phyloP scores from a whole-genome alignment of 2,113 vertebrate species.

The Camelus dromedarius region DNA sequence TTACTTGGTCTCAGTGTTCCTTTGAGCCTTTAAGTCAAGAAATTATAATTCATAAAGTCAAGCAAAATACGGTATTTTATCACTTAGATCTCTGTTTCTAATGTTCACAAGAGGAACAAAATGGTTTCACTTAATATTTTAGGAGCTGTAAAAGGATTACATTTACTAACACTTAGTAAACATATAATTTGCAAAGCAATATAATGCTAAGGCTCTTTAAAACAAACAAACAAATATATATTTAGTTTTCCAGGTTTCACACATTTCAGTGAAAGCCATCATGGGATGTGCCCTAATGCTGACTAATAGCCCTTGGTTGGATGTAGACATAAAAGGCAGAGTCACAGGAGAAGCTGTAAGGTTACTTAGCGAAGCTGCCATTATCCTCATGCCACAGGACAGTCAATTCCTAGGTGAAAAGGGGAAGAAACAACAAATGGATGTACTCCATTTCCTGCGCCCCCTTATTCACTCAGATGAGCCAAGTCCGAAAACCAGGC shows the following conservation, averaged over 20 bases:
- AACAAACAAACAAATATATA: not conserved
- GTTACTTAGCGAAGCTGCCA: slow-evolving; percentile 81
- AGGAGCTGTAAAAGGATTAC: slow-evolving; percentile 75
- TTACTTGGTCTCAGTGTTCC: slow-evolving; percentile 35
- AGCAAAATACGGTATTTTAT: slow-evolving; percentile 14
- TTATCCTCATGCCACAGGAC: slow-evolving; percentile 54
- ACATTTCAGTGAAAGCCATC: slow-evolving; percentile 82
- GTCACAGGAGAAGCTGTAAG: slow-evolving; percentile 83
- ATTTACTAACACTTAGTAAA: slow-evolving; percentile 80
- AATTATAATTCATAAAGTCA: slow-evolving; percentile 48
- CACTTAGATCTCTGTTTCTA: slow-evolving; percentile 67
- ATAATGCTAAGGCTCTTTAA: slow-evolving; percentile 83
- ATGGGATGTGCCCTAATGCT: slow-evolving; percentile 80
- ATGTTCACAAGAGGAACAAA: slow-evolving; percentile 69
- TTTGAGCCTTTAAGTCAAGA: slow-evolving; percentile 15
- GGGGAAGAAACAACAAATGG: slow-evolving; percentile 61
- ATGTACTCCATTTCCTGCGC: not conserved
- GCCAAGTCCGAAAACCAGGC: not conserved
- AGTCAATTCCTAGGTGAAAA: not conserved
- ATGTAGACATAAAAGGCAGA: slow-evolving; percentile 80
- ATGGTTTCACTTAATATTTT: slow-evolving; percentile 68
- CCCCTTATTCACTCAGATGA: not conserved
- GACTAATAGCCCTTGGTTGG: slow-evolving; percentile 84
- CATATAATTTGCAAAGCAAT: slow-evolving; percentile 85
- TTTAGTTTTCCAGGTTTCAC: slow-evolving; percentile 69